Evolutionary conservation across 2,113 vertebrate species (phyloP).

Genomic region (Lutjanus erythropterus): DNA sequence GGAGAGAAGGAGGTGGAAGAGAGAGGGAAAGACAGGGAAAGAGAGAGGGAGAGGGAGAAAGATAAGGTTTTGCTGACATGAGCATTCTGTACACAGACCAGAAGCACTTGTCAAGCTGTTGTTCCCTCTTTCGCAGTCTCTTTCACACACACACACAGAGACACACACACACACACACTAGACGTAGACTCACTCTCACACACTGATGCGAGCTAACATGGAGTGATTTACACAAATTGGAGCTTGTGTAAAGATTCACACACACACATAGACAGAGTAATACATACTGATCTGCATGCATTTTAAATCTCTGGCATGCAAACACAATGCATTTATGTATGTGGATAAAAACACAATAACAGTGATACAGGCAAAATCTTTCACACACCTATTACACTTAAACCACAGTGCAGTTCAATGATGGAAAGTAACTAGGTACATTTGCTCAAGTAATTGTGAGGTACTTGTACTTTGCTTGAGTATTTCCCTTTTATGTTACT

Average conservation of each 20-base stretch:
- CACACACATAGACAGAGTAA: background rate
- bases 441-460: background rate
- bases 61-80: constrained; percentile 81
- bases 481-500: background rate
- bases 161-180: constrained; percentile 12
- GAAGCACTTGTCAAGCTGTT: constrained; percentile 81
- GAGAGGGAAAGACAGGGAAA: background rate
- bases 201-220: constrained; percentile 7
- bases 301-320: background rate
- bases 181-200: background rate
- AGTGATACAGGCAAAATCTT: background rate
- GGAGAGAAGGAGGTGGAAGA: constrained; percentile 9
- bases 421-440: background rate
- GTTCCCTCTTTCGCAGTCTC: constrained; percentile 61
- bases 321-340: constrained; percentile 6
- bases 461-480: background rate
- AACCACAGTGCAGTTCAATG: background rate
- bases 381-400: background rate
- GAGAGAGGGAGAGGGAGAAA: constrained; percentile 54
- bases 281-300: constrained; percentile 25
- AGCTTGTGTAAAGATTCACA: constrained; percentile 10
- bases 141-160: constrained; percentile 11
- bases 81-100: constrained; percentile 74
- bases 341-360: background rate
- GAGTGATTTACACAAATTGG: constrained; percentile 46